Conservation (phyloP, 2,797 vertebrate genomes). For the Pantherophis alleghaniensis region DNA sequence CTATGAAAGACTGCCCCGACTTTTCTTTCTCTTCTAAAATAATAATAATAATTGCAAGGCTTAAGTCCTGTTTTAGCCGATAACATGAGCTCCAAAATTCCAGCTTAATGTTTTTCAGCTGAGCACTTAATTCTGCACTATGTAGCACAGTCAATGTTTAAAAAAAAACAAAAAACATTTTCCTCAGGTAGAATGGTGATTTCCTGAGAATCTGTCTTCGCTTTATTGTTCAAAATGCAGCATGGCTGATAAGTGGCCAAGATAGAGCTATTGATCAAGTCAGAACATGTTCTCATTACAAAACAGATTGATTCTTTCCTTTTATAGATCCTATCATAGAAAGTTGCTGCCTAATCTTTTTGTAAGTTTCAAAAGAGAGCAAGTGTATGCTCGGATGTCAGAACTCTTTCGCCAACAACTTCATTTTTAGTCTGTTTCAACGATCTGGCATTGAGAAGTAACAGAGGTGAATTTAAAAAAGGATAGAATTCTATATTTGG, state of each 20-base stretch:
- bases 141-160: neutral
- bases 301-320: slow-evolving; percentile 1
- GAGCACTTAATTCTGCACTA: neutral
- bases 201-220: slow-evolving; percentile 10
- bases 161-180: neutral
- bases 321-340: slow-evolving; percentile 5
- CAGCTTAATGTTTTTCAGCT: neutral
- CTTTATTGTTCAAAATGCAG: neutral
- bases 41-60: neutral
- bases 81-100: neutral
- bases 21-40: neutral
- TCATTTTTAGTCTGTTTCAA: neutral
- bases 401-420: neutral
- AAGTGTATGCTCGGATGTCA: neutral
- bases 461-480: neutral
- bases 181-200: neutral
- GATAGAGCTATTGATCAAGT: neutral
- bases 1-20: neutral
- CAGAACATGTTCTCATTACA: neutral
- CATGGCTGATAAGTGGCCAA: slow-evolving; percentile 6
- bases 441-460: neutral
- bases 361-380: neutral
- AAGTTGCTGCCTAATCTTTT: neutral
- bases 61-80: neutral
- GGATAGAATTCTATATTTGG: slow-evolving; percentile 7